phyloP scores from a whole-genome alignment of 2,113 vertebrate genomes.

The Eurystomus gularis region DNA sequence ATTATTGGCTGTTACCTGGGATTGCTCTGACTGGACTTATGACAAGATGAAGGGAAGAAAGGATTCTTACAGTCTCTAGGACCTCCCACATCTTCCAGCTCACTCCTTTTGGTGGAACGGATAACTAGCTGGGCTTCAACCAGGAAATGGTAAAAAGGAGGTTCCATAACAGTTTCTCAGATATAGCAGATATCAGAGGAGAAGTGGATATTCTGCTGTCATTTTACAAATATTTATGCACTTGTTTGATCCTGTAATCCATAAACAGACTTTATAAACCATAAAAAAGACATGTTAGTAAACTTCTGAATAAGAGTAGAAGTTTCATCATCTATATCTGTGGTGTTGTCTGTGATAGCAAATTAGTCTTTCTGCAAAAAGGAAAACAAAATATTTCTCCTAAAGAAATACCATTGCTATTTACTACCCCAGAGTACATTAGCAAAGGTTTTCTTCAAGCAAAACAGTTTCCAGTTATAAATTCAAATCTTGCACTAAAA shows the following conservation, averaged over 20 bases:
- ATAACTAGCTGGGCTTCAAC: background rate
- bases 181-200: background rate
- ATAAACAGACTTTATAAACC: background rate
- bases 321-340: background rate
- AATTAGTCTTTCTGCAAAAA: background rate
- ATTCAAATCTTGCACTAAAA: background rate
- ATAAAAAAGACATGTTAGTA: background rate
- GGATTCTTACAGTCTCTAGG: background rate
- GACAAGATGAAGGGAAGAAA: background rate
- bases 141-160: background rate
- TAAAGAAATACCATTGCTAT: background rate
- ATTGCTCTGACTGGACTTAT: background rate
- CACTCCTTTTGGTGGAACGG: background rate
- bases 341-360: background rate
- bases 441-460: background rate
- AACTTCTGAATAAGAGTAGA: background rate
- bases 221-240: background rate
- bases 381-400: background rate
- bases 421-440: background rate
- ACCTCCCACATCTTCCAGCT: background rate
- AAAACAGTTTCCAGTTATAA: background rate
- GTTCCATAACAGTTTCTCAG: background rate
- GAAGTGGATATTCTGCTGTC: background rate
- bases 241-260: background rate
- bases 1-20: background rate